These are phyloP conservation scores for Venustoraphidia nigricollis DNA, from an alignment of 2,888 invertebrate genomes.

Conservation along the genomic window DNA sequence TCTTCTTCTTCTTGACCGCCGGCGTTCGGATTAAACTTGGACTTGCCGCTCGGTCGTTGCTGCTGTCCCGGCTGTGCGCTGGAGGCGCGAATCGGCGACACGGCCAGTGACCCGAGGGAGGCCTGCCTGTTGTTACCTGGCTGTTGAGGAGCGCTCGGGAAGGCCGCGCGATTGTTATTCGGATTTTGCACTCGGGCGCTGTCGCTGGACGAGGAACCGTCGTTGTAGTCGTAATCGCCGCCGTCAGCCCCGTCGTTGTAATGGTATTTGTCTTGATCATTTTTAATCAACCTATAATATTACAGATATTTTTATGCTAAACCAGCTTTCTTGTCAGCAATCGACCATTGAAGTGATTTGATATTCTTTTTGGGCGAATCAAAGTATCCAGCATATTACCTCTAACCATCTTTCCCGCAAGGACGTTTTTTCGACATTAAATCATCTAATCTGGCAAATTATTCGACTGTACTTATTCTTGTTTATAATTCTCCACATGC, in stretches of 20 bases:
- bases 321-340: no score
- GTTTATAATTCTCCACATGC: no score
- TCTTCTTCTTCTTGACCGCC: constrained; percentile 17
- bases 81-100: constrained; percentile 4
- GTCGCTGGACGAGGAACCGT: constrained; percentile 6
- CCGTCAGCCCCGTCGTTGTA: not conserved
- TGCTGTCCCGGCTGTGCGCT: constrained; percentile 18
- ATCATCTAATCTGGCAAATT: no score
- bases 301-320: no score
- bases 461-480: no score
- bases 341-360: no score
- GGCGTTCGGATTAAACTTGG: constrained; percentile 8
- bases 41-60: constrained; percentile 13
- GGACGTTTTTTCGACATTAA: no score
- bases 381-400: no score
- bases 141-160: constrained; percentile 10
- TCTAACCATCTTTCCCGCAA: no score
- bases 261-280: no score
- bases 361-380: no score
- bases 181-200: constrained; percentile 7
- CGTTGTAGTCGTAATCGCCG: constrained; percentile 3
- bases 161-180: constrained; percentile 11
- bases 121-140: not conserved
- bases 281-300: no score
- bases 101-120: not conserved